Base-by-base conservation (phyloP, 2,797 vertebrate species). In the Enteromius trimaculatus region DNA sequence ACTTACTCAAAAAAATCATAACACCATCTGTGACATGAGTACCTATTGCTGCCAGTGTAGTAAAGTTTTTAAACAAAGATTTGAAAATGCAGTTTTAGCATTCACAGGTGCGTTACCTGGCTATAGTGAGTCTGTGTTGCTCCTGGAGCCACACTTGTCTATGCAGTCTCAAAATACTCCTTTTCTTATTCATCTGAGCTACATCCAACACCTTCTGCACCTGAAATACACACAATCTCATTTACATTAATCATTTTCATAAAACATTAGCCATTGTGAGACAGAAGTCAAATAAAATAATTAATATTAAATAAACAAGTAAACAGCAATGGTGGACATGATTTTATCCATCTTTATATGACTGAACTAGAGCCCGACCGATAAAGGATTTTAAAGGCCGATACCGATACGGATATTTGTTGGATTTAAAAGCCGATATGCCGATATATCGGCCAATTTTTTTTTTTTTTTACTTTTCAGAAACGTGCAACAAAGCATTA, bases 101-200 rank as follows among this genome's bases (percentile, higher is more conserved):
- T 83, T 87, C 26, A 16, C 13, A 37, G n/a, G 62, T 26, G 21
- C 90, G 94, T 95, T 95, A 99, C 97, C 93, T 95, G 94, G 92
- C 89, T 89, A 90, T 95, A 91, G 60, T 83, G 89, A 98, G 93
- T 80, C 92, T 93, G 66, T 91, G 91, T 66, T 94, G 91, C 87
- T 97, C 97, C 82, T 92, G 91, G 95, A 94, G 96, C 97, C 98
- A 99, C 87, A 97, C 95, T 89, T 95, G 95, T 58, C 86, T 93
- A 87, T 99, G 98, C 85, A 96, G 96, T 80, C 95, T 95, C 86
- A 97, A 89, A 60, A 97, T 87, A 83, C 89, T 94, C 90, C 92
- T 95, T 82, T 97, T 95, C 91, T 95, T 98, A 85, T 90, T 95
- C 79, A 86, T 86, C 91, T 96, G 97, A 92, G 96, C 96, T 77